Evolutionary conservation across 2,113 vertebrate species (phyloP).

Genomic region (Tachysurus fulvidraco): DNA sequence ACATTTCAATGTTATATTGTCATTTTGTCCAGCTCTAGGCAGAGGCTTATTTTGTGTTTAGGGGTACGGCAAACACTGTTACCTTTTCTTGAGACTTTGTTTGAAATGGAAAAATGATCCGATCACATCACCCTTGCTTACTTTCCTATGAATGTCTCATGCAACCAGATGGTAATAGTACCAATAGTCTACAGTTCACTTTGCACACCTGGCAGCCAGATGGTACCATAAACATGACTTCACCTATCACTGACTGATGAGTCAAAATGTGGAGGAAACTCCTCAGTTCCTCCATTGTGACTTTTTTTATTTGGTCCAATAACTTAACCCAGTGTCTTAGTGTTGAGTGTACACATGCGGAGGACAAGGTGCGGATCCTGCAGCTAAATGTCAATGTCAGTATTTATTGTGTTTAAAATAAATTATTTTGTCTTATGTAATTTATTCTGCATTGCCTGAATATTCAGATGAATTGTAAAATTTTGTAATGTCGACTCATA

Average conservation of each 20-base stretch:
- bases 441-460: slow-evolving; percentile 5
- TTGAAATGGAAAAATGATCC: neutral
- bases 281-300: neutral
- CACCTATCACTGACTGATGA: neutral
- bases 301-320: slow-evolving; percentile 1
- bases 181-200: neutral
- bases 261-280: slow-evolving; percentile 15
- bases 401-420: slow-evolving; percentile 34
- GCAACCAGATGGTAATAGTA: neutral
- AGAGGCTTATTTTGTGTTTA: neutral
- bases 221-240: slow-evolving; percentile 2
- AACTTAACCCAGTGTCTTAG: slow-evolving; percentile 4
- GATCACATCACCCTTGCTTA: neutral
- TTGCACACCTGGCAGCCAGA: slow-evolving; percentile 16
- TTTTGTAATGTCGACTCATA: neutral
- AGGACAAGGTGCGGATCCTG: neutral
- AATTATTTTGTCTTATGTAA: slow-evolving; percentile 18
- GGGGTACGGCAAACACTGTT: neutral
- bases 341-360: neutral
- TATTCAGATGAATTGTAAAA: neutral
- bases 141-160: neutral
- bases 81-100: neutral
- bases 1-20: neutral
- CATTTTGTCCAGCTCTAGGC: neutral
- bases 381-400: neutral